Conservation (phyloP, 35 echinoderm and acorn worm species). For the Heliocidaris tuberculata region DNA sequence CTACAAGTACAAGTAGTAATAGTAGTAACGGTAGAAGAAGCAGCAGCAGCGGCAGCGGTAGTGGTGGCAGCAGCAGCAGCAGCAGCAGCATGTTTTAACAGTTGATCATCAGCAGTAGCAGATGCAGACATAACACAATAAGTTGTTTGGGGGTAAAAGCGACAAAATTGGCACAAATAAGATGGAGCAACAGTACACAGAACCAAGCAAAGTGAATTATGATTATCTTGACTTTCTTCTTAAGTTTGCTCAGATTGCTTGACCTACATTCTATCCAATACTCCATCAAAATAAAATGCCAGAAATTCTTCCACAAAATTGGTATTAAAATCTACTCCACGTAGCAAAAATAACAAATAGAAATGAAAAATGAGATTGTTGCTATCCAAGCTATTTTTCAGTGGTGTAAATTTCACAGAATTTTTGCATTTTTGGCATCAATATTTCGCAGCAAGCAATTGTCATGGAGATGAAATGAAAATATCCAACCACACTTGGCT, state of each 20-base stretch:
- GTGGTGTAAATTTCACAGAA: background rate
- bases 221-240: background rate
- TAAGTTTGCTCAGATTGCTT: background rate
- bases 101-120: too few relatives aligned
- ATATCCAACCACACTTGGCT: background rate
- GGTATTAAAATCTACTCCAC: background rate
- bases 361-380: constrained; percentile 2
- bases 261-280: background rate
- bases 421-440: background rate
- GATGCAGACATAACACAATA: too few relatives aligned
- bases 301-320: background rate
- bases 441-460: background rate
- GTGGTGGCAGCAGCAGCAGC: too few relatives aligned
- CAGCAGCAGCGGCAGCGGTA: too few relatives aligned
- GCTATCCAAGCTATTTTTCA: background rate
- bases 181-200: background rate
- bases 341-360: background rate
- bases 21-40: too few relatives aligned
- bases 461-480: background rate
- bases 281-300: background rate
- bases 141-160: too few relatives aligned
- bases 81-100: too few relatives aligned
- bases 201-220: background rate
- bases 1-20: too few relatives aligned
- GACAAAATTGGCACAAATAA: background rate